Evolutionary conservation across 1,140 invertebrate genomes (phyloP), one percentile per base, ranked within the genome.

Genomic region (Ptiloglossa arizonensis): DNA sequence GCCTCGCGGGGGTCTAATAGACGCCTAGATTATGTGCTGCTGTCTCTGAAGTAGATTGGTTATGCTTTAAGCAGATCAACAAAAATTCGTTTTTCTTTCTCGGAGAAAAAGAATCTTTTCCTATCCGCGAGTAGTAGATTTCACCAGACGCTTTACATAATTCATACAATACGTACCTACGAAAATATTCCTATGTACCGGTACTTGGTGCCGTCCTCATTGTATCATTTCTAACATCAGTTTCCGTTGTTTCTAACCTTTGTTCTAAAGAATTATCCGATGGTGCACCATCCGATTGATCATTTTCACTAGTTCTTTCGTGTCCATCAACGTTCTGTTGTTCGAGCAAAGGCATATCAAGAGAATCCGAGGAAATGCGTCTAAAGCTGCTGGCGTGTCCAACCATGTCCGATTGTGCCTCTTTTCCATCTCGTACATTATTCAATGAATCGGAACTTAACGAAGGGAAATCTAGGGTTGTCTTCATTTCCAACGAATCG

Each of bases 401-500:
- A 0, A 56, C 75, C 0, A 78, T 68, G 11, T 88, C 89, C 29
- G 80, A 32, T 9, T 86, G 86, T 5, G 80, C 73, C 15, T 92
- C 91, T 35, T 85, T 88, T 0, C 87, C 17, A 46, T 92, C 91
- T 29, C 85, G 81, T 0, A 92, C 82, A 60, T 92, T 92, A 27
- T 93, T 92, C 35, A 93, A 66, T 5, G 92, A 92, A 62, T 93
- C 92, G 5, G 92, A 92, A 67, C 92, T 92, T 15, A 93, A 67
- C 0, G 91, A 93, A 5, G 92, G 91, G 74, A 88, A 89, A 74
- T 93, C 92, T 4, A 93, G 62, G 0, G 91, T 91, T 0, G 91
- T 92, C 71, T 93, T 92, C 83, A 93, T 79, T 22, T 93, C 92
- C 1, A 93, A 64, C 0, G 92, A 93, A 60, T 93, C 92, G 0